Evolutionary conservation across 2,888 invertebrate genomes (phyloP), one percentile per base, ranked within the genome.

Genomic region (Ormyrus labotus): DNA sequence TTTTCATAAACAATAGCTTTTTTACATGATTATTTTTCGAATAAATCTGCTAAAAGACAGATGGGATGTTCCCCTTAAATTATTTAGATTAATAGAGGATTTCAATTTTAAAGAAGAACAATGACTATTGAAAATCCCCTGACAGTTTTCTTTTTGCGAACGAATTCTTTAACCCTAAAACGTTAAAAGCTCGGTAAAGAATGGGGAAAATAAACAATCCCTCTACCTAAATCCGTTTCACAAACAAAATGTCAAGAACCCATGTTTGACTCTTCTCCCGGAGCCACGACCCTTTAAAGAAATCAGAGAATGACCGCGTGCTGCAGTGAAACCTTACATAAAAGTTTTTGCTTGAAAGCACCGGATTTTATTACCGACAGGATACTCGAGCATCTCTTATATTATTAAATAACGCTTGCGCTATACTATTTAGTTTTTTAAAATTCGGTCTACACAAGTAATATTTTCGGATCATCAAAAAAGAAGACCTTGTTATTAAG

Each of bases 81-180:
- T 53, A 63, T 63, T 53, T 53, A 53, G 69, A 76, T 34, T 34
- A 34, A 76, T 61, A 60, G 58, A 74, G 7, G 61, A 53, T 51
- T 61, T 61, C 55, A 76, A 69, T 19, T 55, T 53, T 19, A 5
- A 64, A 8, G 57, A 51, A 13, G 51, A 68, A 75, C 68, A 75
- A 75, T 75, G 53, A 47, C 53, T 45, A 19, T 61, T 10, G 60
- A 68, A 61, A 61, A 75, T 47, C 6, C 11, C 6, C 51, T 68
- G 61, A 19, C 75, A 60, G 45, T 53, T 75, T 68, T 75, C 60
- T 61, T 75, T 75, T 68, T 68, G 68, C 68, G 47, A 67, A 53
- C 53, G 55, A 10, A 55, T 60, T 61, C 69, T 47, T 47, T 76
- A 76, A 76, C 53, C 76, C 68, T 47, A 68, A 34, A 69, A 76